These are phyloP conservation scores for Aspidapion aeneum DNA, from an alignment of 2,888 invertebrate genomes.

Conservation along the genomic window DNA sequence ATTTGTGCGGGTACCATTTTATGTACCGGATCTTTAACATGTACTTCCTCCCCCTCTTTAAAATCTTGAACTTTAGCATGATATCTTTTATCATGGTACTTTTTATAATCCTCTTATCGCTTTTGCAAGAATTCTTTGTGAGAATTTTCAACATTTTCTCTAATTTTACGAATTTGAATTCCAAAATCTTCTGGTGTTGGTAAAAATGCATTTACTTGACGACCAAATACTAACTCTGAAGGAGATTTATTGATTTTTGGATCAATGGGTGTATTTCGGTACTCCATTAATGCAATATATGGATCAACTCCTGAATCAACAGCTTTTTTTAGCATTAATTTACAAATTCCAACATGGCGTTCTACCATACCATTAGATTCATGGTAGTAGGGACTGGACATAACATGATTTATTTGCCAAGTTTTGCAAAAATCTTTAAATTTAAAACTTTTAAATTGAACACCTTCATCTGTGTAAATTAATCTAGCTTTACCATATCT, in stretches of 20 bases:
- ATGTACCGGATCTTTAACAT: no score
- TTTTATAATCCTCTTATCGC: neutral
- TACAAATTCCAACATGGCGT: slow-evolving; percentile 10
- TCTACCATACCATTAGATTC: slow-evolving; percentile 17
- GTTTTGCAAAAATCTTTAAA: slow-evolving; percentile 10
- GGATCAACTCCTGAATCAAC: slow-evolving; percentile 4
- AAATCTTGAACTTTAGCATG: neutral
- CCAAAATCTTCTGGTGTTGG: slow-evolving; percentile 1
- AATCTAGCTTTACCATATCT: slow-evolving; percentile 3
- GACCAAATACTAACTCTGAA: neutral
- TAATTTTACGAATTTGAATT: no score
- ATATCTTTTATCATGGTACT: neutral
- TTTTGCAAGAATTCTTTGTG: neutral
- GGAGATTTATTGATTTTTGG: neutral
- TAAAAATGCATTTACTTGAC: neutral
- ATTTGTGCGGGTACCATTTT: no score
- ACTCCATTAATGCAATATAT: slow-evolving; percentile 3
- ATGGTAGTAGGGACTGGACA: slow-evolving; percentile 12
- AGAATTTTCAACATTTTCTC: neutral
- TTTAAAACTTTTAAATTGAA: slow-evolving; percentile 11
- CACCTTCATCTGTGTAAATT: slow-evolving; percentile 10
- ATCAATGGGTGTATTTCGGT: slow-evolving; percentile 3
- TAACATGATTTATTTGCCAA: no score
- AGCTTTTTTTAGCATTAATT: slow-evolving; percentile 12
- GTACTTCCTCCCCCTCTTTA: no score